Conservation (phyloP, 2,797 vertebrate genomes). For the Cyprinodon diabolis region DNA sequence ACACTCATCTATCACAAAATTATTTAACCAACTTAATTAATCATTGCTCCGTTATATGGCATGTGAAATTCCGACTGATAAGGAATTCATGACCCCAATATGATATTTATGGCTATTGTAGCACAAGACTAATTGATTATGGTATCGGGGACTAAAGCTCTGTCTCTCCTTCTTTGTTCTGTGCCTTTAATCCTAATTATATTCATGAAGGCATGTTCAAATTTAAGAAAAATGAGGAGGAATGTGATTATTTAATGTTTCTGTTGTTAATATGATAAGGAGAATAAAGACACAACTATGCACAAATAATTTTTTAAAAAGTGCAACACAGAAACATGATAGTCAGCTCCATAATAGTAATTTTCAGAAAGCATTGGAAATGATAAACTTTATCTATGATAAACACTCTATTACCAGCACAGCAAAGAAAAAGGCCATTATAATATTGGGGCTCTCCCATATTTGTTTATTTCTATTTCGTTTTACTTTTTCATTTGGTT, state of each 20-base stretch:
- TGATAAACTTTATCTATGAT: neutral
- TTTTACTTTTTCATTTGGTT: neutral
- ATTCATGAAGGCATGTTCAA: slow-evolving; percentile 22
- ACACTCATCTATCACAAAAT: slow-evolving; percentile 67
- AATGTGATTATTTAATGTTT: slow-evolving; percentile 1
- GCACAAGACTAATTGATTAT: slow-evolving; percentile 76
- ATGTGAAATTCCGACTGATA: slow-evolving; percentile 78
- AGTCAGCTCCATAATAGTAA: neutral
- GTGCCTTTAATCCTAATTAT: neutral
- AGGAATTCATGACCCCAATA: slow-evolving; percentile 79
- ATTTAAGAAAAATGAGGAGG: slow-evolving; percentile 11
- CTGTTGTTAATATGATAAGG: slow-evolving; percentile 21
- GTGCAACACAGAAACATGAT: slow-evolving; percentile 18
- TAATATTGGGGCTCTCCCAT: neutral
- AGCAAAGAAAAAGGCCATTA: neutral
- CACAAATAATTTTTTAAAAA: slow-evolving; percentile 11
- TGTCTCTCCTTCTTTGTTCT: slow-evolving; percentile 7
- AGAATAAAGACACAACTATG: neutral
- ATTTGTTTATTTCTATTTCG: neutral
- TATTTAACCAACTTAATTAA: slow-evolving; percentile 79
- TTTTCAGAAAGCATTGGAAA: neutral
- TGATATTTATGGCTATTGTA: slow-evolving; percentile 79
- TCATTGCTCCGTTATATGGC: slow-evolving; percentile 79
- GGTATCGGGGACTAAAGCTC: slow-evolving; percentile 49
- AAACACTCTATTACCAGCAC: neutral